Evolutionary conservation across 2,888 invertebrate species (phyloP), one percentile per base, ranked within the genome.

Genomic region (Blomia tropicalis): DNA sequence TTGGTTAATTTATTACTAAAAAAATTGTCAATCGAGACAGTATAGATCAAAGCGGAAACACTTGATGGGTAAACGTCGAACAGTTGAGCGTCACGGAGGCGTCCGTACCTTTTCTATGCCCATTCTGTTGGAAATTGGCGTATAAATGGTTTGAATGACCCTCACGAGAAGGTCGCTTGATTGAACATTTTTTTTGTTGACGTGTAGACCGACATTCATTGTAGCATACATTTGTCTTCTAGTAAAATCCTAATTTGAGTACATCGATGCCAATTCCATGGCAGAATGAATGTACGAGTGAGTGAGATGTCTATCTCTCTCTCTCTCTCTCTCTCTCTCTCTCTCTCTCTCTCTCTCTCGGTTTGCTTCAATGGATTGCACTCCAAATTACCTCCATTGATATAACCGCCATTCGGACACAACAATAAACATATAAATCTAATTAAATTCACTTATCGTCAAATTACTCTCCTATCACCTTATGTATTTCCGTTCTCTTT

Each of bases 101-200:
- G n/a, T n/a, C n/a, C n/a, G n/a, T n/a, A n/a, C n/a, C n/a, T n/a
- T n/a, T n/a, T n/a, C n/a, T 36, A n/a, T 47, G 51, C n/a, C 51
- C 51, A 47, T n/a, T 47, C n/a, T 7, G 7, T 47, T 19, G 51
- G 7, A 7, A 36, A 17, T n/a, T 36, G 7, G 17, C 7, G 36
- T 17, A 17, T 47, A 19, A n/a, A 47, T 47, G 23, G 51, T n/a
- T 47, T n/a, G 14, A 47, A 22, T 47, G 51, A 47, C 51, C 51
- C 51, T 47, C 51, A 22, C 14, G 51, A 19, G 51, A 47, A 47
- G 51, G 51, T 47, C 51, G n/a, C n/a, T n/a, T n/a, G n/a, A n/a
- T n/a, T n/a, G n/a, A n/a, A 47, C n/a, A n/a, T 7, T 11, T 11
- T 36, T 7, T 7, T 7, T n/a, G 7, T 7, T 47, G 7, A n/a